Evolutionary conservation across 2,113 vertebrate species (phyloP), one percentile per base, ranked within the genome.

Genomic region (Atractosteus spatula): DNA sequence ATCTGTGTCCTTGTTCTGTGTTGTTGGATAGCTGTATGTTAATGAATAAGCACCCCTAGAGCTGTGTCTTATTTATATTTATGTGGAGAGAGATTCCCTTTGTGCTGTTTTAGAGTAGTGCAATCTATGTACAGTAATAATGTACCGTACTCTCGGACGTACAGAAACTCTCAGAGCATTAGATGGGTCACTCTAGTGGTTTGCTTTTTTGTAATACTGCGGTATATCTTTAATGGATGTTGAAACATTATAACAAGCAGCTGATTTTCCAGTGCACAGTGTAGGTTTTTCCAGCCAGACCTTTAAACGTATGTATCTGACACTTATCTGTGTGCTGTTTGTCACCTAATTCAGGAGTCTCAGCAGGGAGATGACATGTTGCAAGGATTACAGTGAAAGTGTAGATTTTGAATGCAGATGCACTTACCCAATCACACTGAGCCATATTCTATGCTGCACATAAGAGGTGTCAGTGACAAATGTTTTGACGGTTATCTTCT

Each of bases 291-390:
- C 47, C 47, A 51, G 47, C 47, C 10, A 81, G 78, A 87, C 73
- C 85, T 85, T 89, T 86, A 87, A 85, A 85, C 76, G 81, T 84
- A 80, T 87, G 86, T 84, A 82, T 79, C 81, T 70, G 68, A 74
- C 71, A 69, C 74, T 62, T 70, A 74, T 59, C 62, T 51, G 29
- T 29, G 47, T 51, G 47, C 47, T 10, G 10, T 51, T 51, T 85
- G 82, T 86, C 82, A 79, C 74, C 76, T 69, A 0, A 80, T 83
- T 73, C 75, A 76, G 62, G 76, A 78, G 81, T 66, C 83, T 86
- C 85, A 85, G 83, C 78, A 84, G 75, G 80, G 74, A 74, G 75
- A 77, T 70, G 80, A 79, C 69, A 73, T 76, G 76, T 75, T 63
- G 76, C 76, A 77, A 78, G 81, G 80, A 83, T 85, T 84, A 87